A percentile compares a stretch with the other conserved stretches of the same genome.
These are phyloP conservation scores for Drosophila kikkawai DNA, from an alignment of 1,140 invertebrate genomes.

Conservation along the genomic window DNA sequence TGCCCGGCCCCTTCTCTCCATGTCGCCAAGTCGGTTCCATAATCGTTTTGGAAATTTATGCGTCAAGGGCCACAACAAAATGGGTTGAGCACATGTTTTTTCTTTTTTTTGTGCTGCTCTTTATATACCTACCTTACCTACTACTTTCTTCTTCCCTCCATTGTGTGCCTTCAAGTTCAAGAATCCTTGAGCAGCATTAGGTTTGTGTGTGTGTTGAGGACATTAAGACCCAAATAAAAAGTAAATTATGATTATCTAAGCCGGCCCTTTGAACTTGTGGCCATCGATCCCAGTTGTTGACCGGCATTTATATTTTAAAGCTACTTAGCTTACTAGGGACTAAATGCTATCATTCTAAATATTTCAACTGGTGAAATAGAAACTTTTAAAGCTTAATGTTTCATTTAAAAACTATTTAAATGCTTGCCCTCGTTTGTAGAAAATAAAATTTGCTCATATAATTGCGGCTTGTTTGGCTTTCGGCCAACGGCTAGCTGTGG, in stretches of 20 bases:
- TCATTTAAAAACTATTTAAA: constrained; percentile 6
- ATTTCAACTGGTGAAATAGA: not conserved
- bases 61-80: constrained; percentile 36
- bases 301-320: constrained; percentile 18
- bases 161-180: constrained; percentile 31
- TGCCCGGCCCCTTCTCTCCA: not conserved
- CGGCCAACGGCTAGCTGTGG: constrained; percentile 18
- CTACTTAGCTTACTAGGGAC: not conserved
- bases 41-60: constrained; percentile 60
- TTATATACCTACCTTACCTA: constrained; percentile 5
- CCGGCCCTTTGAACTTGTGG: constrained; percentile 19
- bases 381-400: not conserved
- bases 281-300: constrained; percentile 23
- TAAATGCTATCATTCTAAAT: not conserved
- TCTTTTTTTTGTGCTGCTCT: constrained; percentile 10
- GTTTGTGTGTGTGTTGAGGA: constrained; percentile 4
- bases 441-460: constrained; percentile 33
- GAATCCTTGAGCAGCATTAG: constrained; percentile 17
- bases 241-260: constrained; percentile 57
- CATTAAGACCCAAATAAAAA: constrained; percentile 39
- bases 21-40: constrained; percentile 25
- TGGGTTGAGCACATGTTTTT: constrained; percentile 55
- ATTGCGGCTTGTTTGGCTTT: constrained; percentile 44
- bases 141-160: constrained; percentile 5
- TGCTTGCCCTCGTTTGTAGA: not conserved